Evolutionary conservation across 2,888 invertebrate species (phyloP).

Genomic region (Seira musarum): DNA sequence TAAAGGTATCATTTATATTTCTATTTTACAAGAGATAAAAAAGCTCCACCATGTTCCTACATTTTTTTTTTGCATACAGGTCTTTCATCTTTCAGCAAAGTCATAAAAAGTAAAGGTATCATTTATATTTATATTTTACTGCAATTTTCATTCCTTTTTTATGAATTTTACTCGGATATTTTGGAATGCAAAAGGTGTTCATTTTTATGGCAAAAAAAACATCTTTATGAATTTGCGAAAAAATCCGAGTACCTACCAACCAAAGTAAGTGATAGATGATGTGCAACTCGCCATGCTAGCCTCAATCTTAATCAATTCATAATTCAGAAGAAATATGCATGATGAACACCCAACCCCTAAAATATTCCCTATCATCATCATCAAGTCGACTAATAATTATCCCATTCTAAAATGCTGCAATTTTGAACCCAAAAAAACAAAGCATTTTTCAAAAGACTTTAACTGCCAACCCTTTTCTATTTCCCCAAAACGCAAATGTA

Average conservation of each 20-base stretch:
- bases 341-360: too few species aligned
- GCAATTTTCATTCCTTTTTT: neutral
- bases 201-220: conserved; percentile 22
- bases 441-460: too few species aligned
- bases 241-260: neutral
- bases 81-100: conserved; percentile 47
- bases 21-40: neutral
- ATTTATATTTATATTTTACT: neutral
- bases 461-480: too few species aligned
- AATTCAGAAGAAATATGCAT: too few species aligned
- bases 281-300: too few species aligned
- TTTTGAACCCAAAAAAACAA: too few species aligned
- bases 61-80: conserved; percentile 9
- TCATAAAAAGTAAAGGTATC: conserved; percentile 11
- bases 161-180: neutral
- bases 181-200: neutral
- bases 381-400: too few species aligned
- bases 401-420: too few species aligned
- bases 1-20: conserved; percentile 2
- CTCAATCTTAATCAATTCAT: too few species aligned
- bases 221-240: conserved; percentile 29
- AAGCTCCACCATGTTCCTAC: neutral
- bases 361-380: too few species aligned
- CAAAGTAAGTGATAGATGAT: too few species aligned
- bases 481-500: too few species aligned